Evolutionary conservation across 2,888 invertebrate genomes (phyloP).

Genomic region (Xanthostigma xanthostigma): DNA sequence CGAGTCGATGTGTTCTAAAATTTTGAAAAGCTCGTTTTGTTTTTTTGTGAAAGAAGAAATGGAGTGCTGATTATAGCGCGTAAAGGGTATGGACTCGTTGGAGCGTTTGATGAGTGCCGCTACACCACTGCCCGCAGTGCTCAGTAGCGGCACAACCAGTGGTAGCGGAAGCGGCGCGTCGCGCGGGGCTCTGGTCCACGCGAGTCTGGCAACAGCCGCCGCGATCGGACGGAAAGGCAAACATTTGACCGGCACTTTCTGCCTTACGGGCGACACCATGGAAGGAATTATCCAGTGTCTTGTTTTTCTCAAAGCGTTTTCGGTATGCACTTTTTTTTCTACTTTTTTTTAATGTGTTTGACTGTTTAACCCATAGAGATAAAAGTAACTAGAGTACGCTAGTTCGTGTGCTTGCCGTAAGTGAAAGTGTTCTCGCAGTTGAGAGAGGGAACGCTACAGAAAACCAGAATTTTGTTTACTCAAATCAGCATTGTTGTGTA

Average conservation of each 20-base stretch:
- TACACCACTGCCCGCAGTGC: conserved; percentile 49
- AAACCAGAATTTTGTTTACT: too few species aligned
- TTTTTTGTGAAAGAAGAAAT: background rate
- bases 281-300: conserved; percentile 86
- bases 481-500: too few species aligned
- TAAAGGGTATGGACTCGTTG: conserved; percentile 57
- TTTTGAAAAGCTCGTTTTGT: too few species aligned
- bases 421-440: too few species aligned
- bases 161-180: conserved; percentile 38
- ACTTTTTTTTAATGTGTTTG: background rate
- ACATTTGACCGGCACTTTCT: conserved; percentile 77
- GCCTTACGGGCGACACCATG: conserved; percentile 83
- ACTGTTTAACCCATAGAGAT: too few species aligned
- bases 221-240: conserved; percentile 64
- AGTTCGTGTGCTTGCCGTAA: too few species aligned
- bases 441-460: too few species aligned
- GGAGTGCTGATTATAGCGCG: conserved; percentile 8
- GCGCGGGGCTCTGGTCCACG: conserved; percentile 61
- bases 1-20: too few species aligned
- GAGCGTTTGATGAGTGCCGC: conserved; percentile 63
- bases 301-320: conserved; percentile 83
- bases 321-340: conserved; percentile 48
- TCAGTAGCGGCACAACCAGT: conserved; percentile 18
- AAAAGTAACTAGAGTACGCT: too few species aligned
- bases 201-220: conserved; percentile 53